Conservation (phyloP, 2,113 vertebrate genomes). For the Aix galericulata region DNA sequence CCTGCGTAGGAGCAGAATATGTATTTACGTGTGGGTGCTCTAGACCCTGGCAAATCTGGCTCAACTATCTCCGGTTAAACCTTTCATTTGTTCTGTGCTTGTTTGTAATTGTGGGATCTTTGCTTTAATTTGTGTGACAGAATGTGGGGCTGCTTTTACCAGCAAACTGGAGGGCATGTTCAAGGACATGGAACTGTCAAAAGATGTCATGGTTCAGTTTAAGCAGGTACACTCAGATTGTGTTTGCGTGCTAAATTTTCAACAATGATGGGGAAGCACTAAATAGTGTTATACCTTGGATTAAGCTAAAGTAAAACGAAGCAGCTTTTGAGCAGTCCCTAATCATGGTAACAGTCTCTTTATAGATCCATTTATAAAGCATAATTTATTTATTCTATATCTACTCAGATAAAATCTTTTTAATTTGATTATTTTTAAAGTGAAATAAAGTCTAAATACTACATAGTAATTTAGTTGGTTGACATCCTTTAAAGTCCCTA, state of each 20-base stretch:
- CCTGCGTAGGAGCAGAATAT: background rate
- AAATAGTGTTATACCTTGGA: background rate
- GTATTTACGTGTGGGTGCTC: background rate
- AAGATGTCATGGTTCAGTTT: slow-evolving; percentile 86
- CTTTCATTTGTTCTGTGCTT: background rate
- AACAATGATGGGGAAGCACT: background rate
- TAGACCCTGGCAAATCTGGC: background rate
- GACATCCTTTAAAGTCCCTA: background rate
- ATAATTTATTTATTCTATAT: background rate
- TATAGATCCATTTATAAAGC: background rate
- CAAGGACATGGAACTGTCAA: slow-evolving; percentile 87
- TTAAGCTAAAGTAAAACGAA: background rate
- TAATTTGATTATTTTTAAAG: background rate
- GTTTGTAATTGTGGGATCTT: slow-evolving; percentile 18
- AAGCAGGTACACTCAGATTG: slow-evolving; percentile 77
- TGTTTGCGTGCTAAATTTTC: background rate
- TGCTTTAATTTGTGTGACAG: slow-evolving; percentile 50
- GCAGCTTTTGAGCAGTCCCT: background rate
- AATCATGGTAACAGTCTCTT: background rate
- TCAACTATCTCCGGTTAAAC: background rate
- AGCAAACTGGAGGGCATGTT: slow-evolving; percentile 88
- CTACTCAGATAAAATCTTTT: background rate
- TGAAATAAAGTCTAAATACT: background rate
- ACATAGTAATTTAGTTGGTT: background rate
- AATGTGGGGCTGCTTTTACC: slow-evolving; percentile 86